Evolutionary conservation across 2,113 vertebrate species (phyloP), one percentile per base, ranked within the genome.

Genomic region (Spheniscus mendiculus): DNA sequence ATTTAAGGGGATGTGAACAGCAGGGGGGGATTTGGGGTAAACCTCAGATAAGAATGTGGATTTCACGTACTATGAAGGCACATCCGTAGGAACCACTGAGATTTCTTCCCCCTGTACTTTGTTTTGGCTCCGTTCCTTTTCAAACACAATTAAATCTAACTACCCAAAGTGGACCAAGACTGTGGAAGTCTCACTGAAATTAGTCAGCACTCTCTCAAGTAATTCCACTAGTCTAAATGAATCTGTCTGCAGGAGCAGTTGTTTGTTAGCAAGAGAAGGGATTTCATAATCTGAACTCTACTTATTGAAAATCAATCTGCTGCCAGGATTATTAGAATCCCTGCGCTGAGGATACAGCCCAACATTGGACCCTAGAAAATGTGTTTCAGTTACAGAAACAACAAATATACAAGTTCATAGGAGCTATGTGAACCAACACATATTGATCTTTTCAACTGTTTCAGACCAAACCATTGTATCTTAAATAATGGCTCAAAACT

Each of bases 271-370:
- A 76, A 83, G 45, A 80, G 22, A 90, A 86, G 5, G 21, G 38
- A 83, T 93, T 90, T 90, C 29, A 81, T 83, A 83, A 97, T 94
- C 90, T 86, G 22, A 92, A 77, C 23, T 86, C 74, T 58, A 69
- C 18, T 92, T 83, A 78, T 1, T 89, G 72, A 92, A 88, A 89
- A 97, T 86, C 40, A 56, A 8, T 72, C 67, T 71, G 20, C 42
- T 77, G 36, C 55, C 42, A 90, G 38, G 81, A 77, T 88, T 94
- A 83, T 88, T 74, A 77, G 72, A 96, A 86, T 88, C 67, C 67
- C 59, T 52, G 44, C 0, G 2, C 63, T 86, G 82, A 23, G 32
- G 20, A 78, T 71, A 50, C 5, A 90, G 52, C 12, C 47, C 47
- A 74, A 78, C 32, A 83, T 0, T 42, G 17, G 44, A 83, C 40